Base-by-base conservation (phyloP, 2,797 vertebrate species). In the Cossypha heuglini region DNA sequence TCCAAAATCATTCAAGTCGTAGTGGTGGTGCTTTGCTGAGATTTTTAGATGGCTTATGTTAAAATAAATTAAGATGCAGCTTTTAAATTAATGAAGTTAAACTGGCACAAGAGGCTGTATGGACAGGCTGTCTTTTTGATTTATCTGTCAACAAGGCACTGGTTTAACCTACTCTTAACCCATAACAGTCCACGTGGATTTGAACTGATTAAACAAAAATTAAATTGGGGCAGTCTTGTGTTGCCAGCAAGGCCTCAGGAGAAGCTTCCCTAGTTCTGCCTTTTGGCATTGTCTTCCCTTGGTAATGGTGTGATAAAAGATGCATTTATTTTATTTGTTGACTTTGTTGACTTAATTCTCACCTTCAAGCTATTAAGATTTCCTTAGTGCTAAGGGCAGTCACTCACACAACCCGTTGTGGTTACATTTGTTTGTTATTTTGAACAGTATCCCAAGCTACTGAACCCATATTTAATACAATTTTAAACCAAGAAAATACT, bases 291-390 rank as follows among this genome's bases (percentile, higher is more conserved):
- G 86, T 93, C 84, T 93, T 94, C 90, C 95, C 91, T 86, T 92
- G 93, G 88, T 90, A 96, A 90, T 81, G 43, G 58, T 86, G 77
- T 81, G 93, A 96, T 95, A 96, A 94, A 94, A 94, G 94, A 91
- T 89, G 88, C 74, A 73, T 96, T 93, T 93, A 91, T 95, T 96
- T 92, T 94, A 93, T 96, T 96, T 95, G 78, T 96, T 95, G 92
- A 81, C 86, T 95, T 94, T 95, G 86, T 93, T 94, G 95, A 88
- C 94, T 94, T 91, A 91, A 96, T 96, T 96, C 79, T 91, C 89
- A 78, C 95, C 94, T 96, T 86, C 69, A 26, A 94, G 94, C 87
- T 84, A 86, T 86, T 83, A 86, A 78, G 73, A 83, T 93, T 93
- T 95, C 69, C 51, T 62, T 55, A 83, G 51, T 38, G 62, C 91